Base-by-base conservation (phyloP, 2,888 invertebrate genomes). In the Osmoderma eremita region DNA sequence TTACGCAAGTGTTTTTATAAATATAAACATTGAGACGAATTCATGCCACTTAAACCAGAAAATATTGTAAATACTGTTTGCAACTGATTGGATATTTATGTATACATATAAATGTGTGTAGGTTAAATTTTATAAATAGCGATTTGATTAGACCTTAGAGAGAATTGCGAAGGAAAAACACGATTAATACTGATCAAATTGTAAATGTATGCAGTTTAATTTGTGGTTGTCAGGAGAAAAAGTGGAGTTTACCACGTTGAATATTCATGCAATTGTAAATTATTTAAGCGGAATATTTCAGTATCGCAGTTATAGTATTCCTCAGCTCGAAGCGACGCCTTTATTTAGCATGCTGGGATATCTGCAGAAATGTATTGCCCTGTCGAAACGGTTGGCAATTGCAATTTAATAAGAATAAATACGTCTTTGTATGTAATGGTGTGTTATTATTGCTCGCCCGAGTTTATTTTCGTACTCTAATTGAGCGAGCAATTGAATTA, bases 171-270 rank as follows among this genome's bases (percentile, higher is more conserved):
- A 17, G 15, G 18, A 61, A 61, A 42, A 61, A 61, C 58, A 61
- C 45, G 30, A 61, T 61, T 61, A 61, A 61, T 61, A 45, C 45
- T 48, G 18, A 61, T 61, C 58, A 61, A 61, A 61, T 61, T 61
- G 58, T 61, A 61, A 61, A 61, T 61, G 30, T 61, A 61, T 61
- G 58, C 58, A 61, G 45, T 61, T 61, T 61, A 61, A 61, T 61
- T 36, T 30, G 24, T 61, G 13, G 24, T 12, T 17, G 58, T 45
- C 45, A 24, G 41, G 42, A 61, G 30, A 45, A 56, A 30, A 24
- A 45, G 18, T 12, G 24, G 17, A 30, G 30, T 30, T 48, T 42
- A 45, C 42, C 45, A 30, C 24, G 45, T 22, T 61, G 58, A 61
- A 61, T 61, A 61, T 61, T 61, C 58, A 61, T 61, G 58, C 41